Evolutionary conservation across 2,113 vertebrate species (phyloP).

Genomic region (Indicator maculatus): DNA sequence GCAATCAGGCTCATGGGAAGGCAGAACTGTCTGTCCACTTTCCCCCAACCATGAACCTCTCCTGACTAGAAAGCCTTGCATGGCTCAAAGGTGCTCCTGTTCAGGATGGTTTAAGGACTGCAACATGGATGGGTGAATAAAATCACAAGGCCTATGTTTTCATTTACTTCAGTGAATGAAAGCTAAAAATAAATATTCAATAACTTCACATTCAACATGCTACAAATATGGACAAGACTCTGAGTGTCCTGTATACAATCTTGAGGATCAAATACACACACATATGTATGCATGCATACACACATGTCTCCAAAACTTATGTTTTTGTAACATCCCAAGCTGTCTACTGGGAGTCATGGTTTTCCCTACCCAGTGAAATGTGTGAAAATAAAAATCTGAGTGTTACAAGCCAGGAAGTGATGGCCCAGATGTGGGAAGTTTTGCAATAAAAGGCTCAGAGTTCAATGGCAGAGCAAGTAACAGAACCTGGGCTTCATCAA

Average conservation of each 20-base stretch:
- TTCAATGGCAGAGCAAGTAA: background rate
- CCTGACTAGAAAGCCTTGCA: background rate
- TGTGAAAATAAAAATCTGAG: background rate
- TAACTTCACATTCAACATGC: background rate
- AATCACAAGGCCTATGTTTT: background rate
- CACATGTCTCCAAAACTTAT: background rate
- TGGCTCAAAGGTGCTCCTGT: background rate
- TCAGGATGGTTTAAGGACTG: background rate
- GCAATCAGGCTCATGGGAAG: slow-evolving; percentile 20
- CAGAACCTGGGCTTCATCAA: background rate
- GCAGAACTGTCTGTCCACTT: background rate
- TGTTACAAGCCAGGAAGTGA: background rate
- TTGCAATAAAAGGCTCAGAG: background rate
- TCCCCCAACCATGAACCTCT: background rate
- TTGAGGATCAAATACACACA: background rate
- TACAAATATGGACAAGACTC: background rate
- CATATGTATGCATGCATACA: too few species aligned
- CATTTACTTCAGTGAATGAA: background rate
- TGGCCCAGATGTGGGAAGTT: background rate
- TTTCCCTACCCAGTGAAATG: background rate
- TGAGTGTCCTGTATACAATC: background rate
- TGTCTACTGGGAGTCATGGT: background rate
- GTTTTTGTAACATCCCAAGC: background rate
- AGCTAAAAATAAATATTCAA: background rate
- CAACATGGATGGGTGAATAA: background rate